phyloP scores from a whole-genome alignment of 2,113 vertebrate species.

The Vidua chalybeata region DNA sequence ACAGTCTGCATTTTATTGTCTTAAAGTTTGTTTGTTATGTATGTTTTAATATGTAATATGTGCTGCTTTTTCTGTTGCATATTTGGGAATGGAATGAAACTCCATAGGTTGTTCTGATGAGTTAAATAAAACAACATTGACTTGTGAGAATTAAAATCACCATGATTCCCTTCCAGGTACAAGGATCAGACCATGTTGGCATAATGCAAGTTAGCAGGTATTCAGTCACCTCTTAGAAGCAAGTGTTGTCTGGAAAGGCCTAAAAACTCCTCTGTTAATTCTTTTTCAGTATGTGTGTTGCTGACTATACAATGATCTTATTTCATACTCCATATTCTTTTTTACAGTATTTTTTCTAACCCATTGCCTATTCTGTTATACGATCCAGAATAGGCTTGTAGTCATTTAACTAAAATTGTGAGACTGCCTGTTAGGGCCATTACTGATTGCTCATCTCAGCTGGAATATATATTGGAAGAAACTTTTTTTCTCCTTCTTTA shows the following conservation, averaged over 20 bases:
- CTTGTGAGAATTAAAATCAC: background rate
- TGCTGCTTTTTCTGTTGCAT: background rate
- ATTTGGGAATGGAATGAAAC: background rate
- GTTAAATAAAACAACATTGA: background rate
- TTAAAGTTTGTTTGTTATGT: background rate
- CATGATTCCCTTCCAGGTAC: background rate
- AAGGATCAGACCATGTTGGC: background rate
- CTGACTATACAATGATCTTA: background rate
- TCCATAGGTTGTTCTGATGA: background rate
- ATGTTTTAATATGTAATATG: background rate
- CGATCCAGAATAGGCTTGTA: background rate
- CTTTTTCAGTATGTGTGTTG: background rate
- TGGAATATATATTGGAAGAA: background rate
- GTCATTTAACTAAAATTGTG: background rate
- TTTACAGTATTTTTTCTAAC: background rate
- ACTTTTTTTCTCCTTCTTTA: background rate
- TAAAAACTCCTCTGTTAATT: background rate
- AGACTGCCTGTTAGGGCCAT: background rate
- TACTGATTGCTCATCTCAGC: background rate
- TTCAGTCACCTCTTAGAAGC: background rate
- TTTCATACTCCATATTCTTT: background rate
- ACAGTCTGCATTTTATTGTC: background rate
- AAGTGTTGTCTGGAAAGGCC: background rate
- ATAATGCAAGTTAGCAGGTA: background rate
- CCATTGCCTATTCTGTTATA: background rate